phyloP scores from a whole-genome alignment of 2,113 vertebrate genomes.

The Pongo pygmaeus region DNA sequence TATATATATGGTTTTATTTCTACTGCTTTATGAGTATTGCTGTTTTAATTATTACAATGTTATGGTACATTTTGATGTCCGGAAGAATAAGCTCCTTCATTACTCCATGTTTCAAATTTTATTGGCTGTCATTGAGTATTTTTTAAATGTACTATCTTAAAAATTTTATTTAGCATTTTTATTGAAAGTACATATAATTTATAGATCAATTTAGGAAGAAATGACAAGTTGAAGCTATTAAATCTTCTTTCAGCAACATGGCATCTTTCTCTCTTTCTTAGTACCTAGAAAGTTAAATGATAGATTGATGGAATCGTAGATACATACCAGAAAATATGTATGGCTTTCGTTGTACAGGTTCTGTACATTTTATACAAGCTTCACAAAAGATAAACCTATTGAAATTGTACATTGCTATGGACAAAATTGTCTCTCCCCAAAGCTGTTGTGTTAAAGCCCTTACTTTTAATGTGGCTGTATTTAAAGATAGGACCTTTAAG shows the following conservation, averaged over 20 bases:
- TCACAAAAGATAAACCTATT: not conserved
- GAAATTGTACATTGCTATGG: not conserved
- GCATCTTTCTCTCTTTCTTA: not conserved
- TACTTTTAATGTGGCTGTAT: not conserved
- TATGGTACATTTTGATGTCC: not conserved
- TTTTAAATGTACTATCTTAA: not conserved
- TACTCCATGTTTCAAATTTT: not conserved
- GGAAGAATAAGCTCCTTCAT: not conserved
- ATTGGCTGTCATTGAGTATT: not conserved
- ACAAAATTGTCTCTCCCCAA: not conserved
- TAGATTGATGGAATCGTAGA: not conserved
- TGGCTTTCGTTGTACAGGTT: not conserved
- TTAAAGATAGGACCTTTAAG: not conserved
- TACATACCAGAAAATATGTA: not conserved
- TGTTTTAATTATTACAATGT: not conserved
- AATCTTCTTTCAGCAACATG: not conserved
- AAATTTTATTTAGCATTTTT: not conserved
- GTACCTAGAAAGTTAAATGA: not conserved
- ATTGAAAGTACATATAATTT: not conserved
- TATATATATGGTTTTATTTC: not conserved
- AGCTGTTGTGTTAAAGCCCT: not conserved
- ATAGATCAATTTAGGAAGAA: not conserved
- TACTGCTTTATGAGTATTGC: not conserved
- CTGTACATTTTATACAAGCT: not conserved
- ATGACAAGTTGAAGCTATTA: not conserved